A percentile compares a stretch with the other conserved stretches of the same genome.
phyloP scores from a whole-genome alignment of 2,113 vertebrate genomes.

The Nannospalax galili region DNA sequence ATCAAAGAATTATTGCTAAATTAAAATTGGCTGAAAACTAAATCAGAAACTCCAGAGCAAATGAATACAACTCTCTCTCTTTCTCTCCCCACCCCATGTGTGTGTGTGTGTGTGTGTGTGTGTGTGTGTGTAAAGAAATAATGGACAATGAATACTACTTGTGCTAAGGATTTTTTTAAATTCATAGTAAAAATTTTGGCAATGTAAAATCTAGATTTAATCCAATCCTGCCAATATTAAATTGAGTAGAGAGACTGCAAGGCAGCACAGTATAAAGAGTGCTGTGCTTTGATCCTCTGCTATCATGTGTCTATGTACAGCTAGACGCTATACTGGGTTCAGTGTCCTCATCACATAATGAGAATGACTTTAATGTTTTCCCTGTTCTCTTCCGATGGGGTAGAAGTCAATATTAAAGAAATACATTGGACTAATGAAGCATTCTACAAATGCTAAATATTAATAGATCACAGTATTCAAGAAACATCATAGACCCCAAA shows the following conservation, averaged over 20 bases:
- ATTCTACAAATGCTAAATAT: background rate
- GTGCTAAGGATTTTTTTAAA: background rate
- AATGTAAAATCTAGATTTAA: constrained; percentile 26
- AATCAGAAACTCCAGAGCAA: constrained; percentile 64
- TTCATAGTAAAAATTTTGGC: background rate
- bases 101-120: background rate
- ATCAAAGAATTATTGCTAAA: constrained; percentile 66
- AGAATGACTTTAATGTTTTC: background rate
- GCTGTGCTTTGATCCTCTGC: background rate
- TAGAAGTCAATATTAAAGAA: background rate
- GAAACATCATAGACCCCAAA: background rate
- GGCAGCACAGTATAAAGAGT: background rate
- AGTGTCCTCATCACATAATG: background rate
- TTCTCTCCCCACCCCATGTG: too few species aligned
- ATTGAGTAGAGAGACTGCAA: background rate
- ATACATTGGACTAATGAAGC: background rate
- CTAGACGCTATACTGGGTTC: background rate
- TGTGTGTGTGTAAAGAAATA: background rate
- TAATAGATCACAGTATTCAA: background rate
- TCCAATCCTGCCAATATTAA: background rate
- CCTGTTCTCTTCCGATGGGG: background rate
- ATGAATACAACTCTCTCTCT: too few species aligned
- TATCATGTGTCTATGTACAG: background rate
- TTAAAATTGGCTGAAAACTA: constrained; percentile 67
- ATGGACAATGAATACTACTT: background rate